Evolutionary conservation across 2,888 invertebrate genomes (phyloP).

Genomic region (Dolichopus griseipennis): DNA sequence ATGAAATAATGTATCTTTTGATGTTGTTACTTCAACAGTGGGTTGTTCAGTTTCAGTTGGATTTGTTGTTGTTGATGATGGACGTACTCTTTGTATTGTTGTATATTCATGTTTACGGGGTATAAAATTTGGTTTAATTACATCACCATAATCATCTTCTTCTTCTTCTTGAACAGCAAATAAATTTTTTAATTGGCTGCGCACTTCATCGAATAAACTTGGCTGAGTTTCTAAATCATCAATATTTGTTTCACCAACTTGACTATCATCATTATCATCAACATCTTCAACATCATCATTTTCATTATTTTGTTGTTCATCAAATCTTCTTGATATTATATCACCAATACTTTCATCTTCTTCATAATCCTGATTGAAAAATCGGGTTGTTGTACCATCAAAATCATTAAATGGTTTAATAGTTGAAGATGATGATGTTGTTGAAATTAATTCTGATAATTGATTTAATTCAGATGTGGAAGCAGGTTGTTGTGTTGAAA

Average conservation of each 20-base stretch:
- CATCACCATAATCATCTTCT: slow-evolving; percentile 30
- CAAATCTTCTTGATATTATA: slow-evolving; percentile 14
- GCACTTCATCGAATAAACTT: slow-evolving; percentile 41
- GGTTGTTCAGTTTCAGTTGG: slow-evolving; percentile 23
- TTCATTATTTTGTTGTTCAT: slow-evolving; percentile 18
- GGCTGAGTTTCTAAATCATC: slow-evolving; percentile 39
- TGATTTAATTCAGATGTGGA: slow-evolving; percentile 37
- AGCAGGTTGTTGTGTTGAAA: not conserved
- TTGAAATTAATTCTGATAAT: not conserved
- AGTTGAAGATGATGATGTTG: slow-evolving; percentile 27
- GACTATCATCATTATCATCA: slow-evolving; percentile 26
- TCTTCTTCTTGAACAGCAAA: slow-evolving; percentile 36
- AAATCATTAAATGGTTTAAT: slow-evolving; percentile 29
- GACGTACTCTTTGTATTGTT: slow-evolving; percentile 34
- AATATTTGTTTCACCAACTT: slow-evolving; percentile 27
- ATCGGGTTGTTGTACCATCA: slow-evolving; percentile 10
- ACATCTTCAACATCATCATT: slow-evolving; percentile 24
- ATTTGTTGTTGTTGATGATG: slow-evolving; percentile 28
- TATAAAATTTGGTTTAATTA: slow-evolving; percentile 24
- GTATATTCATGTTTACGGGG: slow-evolving; percentile 38
- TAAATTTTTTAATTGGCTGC: slow-evolving; percentile 38
- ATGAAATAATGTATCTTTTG: slow-evolving; percentile 31
- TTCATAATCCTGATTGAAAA: slow-evolving; percentile 23
- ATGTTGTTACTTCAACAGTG: slow-evolving; percentile 23
- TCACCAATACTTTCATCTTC: slow-evolving; percentile 17